These are phyloP conservation scores for Harpagoxenus sublaevis DNA, from an alignment of 2,888 invertebrate genomes.

Conservation along the genomic window DNA sequence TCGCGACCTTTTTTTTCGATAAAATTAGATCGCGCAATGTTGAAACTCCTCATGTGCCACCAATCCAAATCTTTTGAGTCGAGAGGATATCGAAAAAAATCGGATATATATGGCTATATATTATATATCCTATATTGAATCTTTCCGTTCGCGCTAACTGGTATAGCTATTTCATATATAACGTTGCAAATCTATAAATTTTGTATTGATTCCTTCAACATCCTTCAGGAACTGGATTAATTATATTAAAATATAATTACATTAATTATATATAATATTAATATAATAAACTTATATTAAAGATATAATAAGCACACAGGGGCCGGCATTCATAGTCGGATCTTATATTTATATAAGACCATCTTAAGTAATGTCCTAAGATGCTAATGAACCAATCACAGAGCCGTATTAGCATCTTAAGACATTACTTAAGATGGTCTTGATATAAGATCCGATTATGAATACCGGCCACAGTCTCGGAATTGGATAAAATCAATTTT, in stretches of 20 bases:
- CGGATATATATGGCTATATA: neutral
- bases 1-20: slow-evolving; percentile 12
- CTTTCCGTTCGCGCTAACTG: neutral
- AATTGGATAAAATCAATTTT: too few relatives aligned
- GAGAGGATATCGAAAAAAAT: slow-evolving; percentile 26
- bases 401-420: too few relatives aligned
- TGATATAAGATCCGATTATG: too few relatives aligned
- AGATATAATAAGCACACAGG: neutral
- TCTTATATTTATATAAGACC: too few relatives aligned
- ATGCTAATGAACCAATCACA: too few relatives aligned
- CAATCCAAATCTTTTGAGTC: slow-evolving; percentile 9
- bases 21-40: slow-evolving; percentile 21
- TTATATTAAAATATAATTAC: too few relatives aligned
- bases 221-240: neutral
- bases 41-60: neutral
- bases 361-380: too few relatives aligned
- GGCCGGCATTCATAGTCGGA: too few relatives aligned
- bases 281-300: too few relatives aligned
- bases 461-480: too few relatives aligned
- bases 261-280: too few relatives aligned
- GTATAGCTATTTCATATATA: neutral
- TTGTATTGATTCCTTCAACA: neutral
- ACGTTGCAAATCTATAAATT: neutral
- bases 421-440: too few relatives aligned
- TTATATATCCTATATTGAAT: neutral